These are phyloP conservation scores for Beaufortia kweichowensis DNA, from an alignment of 2,113 vertebrate species.

Conservation along the genomic window DNA sequence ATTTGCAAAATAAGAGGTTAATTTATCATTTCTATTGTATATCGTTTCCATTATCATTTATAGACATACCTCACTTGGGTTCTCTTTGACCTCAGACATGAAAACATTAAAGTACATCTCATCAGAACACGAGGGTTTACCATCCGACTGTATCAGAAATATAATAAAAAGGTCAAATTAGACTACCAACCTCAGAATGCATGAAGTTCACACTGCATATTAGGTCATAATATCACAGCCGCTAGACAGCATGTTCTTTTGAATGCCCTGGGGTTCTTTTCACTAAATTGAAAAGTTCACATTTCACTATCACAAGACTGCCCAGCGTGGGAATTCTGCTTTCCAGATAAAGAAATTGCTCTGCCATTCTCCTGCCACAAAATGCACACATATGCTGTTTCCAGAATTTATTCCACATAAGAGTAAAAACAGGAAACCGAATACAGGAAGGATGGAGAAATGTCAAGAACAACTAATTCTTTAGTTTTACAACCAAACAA, in stretches of 20 bases:
- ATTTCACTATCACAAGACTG: conserved; percentile 20
- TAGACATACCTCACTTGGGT: too few relatives aligned
- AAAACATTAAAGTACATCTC: too few relatives aligned
- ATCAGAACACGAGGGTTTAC: not conserved
- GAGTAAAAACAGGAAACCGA: not conserved
- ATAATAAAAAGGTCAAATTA: conserved; percentile 20
- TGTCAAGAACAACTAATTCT: too few relatives aligned
- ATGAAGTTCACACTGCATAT: conserved; percentile 12
- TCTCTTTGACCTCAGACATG: too few relatives aligned
- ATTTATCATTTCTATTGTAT: too few relatives aligned
- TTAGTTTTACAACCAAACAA: not conserved
- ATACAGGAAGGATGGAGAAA: not conserved
- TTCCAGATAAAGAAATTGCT: conserved; percentile 8
- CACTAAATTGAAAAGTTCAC: conserved; percentile 26
- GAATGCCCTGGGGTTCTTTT: not conserved
- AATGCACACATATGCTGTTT: not conserved
- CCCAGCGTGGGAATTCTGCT: conserved; percentile 7
- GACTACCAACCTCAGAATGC: not conserved
- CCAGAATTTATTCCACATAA: not conserved
- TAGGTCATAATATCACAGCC: conserved; percentile 17
- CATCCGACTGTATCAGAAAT: not conserved
- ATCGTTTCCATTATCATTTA: too few relatives aligned
- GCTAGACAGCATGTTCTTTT: conserved; percentile 13
- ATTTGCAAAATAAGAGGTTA: too few relatives aligned
- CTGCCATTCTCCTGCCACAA: conserved; percentile 15